These are phyloP conservation scores for Litoditis marina DNA, from an alignment of 2,888 invertebrate genomes.

Conservation along the genomic window DNA sequence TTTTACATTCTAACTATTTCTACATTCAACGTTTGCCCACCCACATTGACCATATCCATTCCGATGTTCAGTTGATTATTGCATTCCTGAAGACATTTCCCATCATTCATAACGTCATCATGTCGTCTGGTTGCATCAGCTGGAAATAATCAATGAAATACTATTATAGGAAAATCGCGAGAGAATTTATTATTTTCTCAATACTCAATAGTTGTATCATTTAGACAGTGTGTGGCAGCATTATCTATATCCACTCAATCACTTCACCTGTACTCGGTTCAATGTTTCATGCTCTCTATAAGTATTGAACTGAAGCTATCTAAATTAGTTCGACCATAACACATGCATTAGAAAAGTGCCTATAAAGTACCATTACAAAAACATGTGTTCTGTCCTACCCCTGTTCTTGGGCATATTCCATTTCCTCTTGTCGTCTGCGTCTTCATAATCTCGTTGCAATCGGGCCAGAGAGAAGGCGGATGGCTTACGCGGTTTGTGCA, in stretches of 20 bases:
- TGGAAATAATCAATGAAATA: slow-evolving; percentile 18
- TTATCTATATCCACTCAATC: no score
- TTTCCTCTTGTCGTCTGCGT: slow-evolving; percentile 30
- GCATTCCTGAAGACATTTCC: slow-evolving; percentile 53
- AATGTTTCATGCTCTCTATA: no score
- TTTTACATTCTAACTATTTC: slow-evolving; percentile 6
- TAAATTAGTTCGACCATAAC: no score
- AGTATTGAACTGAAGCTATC: no score
- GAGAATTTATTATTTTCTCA: no score
- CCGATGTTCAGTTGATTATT: slow-evolving; percentile 56
- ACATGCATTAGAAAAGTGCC: no score
- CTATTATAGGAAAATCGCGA: not conserved
- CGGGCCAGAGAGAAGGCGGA: slow-evolving; percentile 40
- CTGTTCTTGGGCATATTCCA: not conserved
- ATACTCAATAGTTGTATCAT: no score
- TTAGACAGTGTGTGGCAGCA: no score
- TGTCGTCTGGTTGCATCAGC: slow-evolving; percentile 32
- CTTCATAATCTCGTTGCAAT: slow-evolving; percentile 37
- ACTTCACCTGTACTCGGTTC: no score
- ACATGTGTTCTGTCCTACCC: no score
- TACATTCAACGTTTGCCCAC: slow-evolving; percentile 1
- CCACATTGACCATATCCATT: slow-evolving; percentile 61
- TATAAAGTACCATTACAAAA: no score
- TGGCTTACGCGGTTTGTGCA: slow-evolving; percentile 28
- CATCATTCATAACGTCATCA: slow-evolving; percentile 52